Conservation (phyloP, 2,113 vertebrate genomes). For the Oncorhynchus tshawytscha region DNA sequence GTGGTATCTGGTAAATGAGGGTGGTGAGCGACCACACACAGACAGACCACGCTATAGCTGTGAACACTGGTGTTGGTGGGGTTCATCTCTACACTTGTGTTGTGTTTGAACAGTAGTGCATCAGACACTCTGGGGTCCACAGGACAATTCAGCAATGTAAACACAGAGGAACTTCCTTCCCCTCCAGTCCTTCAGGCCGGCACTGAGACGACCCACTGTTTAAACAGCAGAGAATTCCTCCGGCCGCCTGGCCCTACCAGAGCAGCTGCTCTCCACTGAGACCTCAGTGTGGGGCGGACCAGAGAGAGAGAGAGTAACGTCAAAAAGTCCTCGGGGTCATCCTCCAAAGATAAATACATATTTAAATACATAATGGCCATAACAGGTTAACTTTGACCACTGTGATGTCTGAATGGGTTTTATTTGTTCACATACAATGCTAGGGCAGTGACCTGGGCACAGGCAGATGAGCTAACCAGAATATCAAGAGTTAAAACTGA, state of each 20-base stretch:
- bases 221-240: slow-evolving; percentile 74
- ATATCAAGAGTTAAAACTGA: slow-evolving; percentile 22
- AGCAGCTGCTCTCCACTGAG: slow-evolving; percentile 52
- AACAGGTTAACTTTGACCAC: not conserved
- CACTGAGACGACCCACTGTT: slow-evolving; percentile 70
- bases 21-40: not conserved
- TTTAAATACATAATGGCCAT: slow-evolving; percentile 33
- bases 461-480: slow-evolving; percentile 16
- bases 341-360: slow-evolving; percentile 10
- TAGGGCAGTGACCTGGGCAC: slow-evolving; percentile 1
- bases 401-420: not conserved
- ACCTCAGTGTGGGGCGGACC: slow-evolving; percentile 52
- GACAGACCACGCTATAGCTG: slow-evolving; percentile 38
- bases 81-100: slow-evolving; percentile 73
- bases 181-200: slow-evolving; percentile 68
- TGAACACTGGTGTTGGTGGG: slow-evolving; percentile 62
- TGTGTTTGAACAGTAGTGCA: slow-evolving; percentile 79
- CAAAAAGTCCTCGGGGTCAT: not conserved
- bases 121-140: slow-evolving; percentile 68
- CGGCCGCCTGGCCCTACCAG: slow-evolving; percentile 45
- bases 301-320: not conserved
- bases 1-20: slow-evolving; percentile 38
- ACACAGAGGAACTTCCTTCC: slow-evolving; percentile 79
- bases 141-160: slow-evolving; percentile 83
- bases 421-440: not conserved